phyloP scores from a whole-genome alignment of 2,888 invertebrate species.

The Noctua pronuba region DNA sequence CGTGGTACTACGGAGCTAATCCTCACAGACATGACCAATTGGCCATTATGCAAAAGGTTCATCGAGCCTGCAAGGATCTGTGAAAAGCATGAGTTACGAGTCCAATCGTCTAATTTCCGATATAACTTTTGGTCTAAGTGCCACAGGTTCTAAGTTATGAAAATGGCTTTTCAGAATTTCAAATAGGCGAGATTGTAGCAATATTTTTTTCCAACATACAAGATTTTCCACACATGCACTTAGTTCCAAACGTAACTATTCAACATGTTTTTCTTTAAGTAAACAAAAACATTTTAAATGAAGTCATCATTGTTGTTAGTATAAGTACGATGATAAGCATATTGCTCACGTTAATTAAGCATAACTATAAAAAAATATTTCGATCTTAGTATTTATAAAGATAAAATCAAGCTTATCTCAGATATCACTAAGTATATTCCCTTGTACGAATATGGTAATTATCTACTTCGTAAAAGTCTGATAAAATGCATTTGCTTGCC shows the following conservation, averaged over 20 bases:
- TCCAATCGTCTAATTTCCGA: too few species aligned
- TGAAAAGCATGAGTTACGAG: too few species aligned
- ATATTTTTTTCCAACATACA: too few species aligned
- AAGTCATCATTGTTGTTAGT: slow-evolving; percentile 8
- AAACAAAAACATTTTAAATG: slow-evolving; percentile 17
- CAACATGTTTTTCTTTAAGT: not conserved
- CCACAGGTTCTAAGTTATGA: too few species aligned
- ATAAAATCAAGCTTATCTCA: slow-evolving; percentile 35
- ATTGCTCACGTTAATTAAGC: slow-evolving; percentile 20
- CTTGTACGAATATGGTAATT: slow-evolving; percentile 14
- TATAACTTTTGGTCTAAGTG: too few species aligned
- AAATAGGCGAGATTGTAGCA: too few species aligned
- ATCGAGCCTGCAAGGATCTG: not conserved
- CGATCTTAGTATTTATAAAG: slow-evolving; percentile 9
- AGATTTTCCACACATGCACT: too few species aligned
- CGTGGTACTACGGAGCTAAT: not conserved
- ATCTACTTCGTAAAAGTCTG: not conserved
- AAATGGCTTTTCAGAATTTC: too few species aligned
- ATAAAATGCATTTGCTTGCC: not conserved
- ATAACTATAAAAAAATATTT: slow-evolving; percentile 12
- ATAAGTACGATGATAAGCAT: slow-evolving; percentile 6
- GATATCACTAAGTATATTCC: slow-evolving; percentile 36
- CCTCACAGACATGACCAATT: too few species aligned
- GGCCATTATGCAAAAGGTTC: not conserved
- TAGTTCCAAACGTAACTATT: not conserved